These are phyloP conservation scores for Phenganax subtilis DNA, from an alignment of 92 coral and sea anemone genomes.

Conservation along the genomic window DNA sequence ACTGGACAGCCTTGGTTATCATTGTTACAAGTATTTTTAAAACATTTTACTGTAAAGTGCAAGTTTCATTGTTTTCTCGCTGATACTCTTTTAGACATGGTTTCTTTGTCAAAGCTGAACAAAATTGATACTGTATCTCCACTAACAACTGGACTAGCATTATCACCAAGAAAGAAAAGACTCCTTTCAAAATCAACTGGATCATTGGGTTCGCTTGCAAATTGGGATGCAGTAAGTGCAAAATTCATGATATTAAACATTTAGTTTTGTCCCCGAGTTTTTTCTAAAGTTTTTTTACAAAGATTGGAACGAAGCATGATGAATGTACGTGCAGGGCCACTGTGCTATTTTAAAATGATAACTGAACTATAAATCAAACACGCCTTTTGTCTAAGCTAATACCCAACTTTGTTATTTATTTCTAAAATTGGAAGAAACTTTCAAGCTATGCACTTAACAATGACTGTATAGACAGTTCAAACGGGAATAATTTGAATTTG, in stretches of 20 bases:
- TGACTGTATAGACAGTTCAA: too few relatives aligned
- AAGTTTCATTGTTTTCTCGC: not conserved
- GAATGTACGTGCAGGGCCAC: too few relatives aligned
- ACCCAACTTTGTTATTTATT: too few relatives aligned
- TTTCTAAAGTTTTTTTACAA: slow-evolving; percentile 70
- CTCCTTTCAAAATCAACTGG: slow-evolving; percentile 21
- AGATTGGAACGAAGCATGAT: not conserved
- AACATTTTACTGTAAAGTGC: too few relatives aligned
- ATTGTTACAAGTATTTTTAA: too few relatives aligned
- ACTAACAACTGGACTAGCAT: slow-evolving; percentile 12
- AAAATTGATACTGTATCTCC: slow-evolving; percentile 32
- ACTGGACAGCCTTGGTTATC: too few relatives aligned
- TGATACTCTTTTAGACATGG: slow-evolving; percentile 11
- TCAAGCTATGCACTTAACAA: too few relatives aligned
- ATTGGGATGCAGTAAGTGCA: slow-evolving; percentile 23
- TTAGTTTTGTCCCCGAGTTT: slow-evolving; percentile 65
- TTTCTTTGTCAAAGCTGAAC: slow-evolving; percentile 26
- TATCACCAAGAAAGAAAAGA: slow-evolving; percentile 26
- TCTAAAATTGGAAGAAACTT: too few relatives aligned
- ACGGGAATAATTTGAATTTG: too few relatives aligned
- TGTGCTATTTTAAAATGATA: too few relatives aligned
- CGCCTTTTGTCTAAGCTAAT: too few relatives aligned
- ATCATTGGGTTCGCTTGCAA: slow-evolving; percentile 23
- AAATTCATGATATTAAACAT: slow-evolving; percentile 60
- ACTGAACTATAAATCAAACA: too few relatives aligned